Evolutionary conservation across 2,888 invertebrate genomes (phyloP), one percentile per base, ranked within the genome.

Genomic region (Drepana falcataria): DNA sequence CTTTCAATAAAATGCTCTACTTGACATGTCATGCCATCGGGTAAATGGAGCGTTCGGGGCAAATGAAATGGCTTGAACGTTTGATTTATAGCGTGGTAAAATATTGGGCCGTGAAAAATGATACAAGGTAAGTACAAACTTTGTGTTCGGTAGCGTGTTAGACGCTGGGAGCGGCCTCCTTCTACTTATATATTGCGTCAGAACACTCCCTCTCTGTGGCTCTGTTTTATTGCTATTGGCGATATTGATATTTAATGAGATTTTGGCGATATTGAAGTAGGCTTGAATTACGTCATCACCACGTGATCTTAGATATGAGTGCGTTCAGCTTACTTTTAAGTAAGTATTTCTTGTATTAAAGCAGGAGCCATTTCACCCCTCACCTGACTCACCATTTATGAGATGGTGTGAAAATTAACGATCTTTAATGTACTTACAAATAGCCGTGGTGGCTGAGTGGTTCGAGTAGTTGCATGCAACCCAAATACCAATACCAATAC

Each of bases 21-120:
- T 44, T 9, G 44, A 9, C 9, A 9, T 44, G 9, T 44, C 9
- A 44, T 44, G 9, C 9, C 7, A 44, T 44, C 44, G 2, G 3
- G 9, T 44, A 44, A 44, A 44, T 9, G 44, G 9, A 44, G 9
- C 44, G 9, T 44, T 44, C 2, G 35, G 9, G 51, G 55, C 48
- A 40, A 53, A 3, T 35, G 9, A 48, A 53, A 37, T 9, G n/a
- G 21, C 34, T 47, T 37, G 48, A 34, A 35, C 37, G 35, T 56
- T 53, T 56, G 67, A 71, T 68, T 68, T 66, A 68, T 68, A 55
- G 53, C 57, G 48, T 53, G 55, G 48, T 55, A 53, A 64, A 66
- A 68, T 65, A 68, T 69, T 67, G 62, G 65, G 56, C 55, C 55
- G 58, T 64, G 70, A 71, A 73, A 73, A 65, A 62, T 65, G 71